phyloP scores from a whole-genome alignment of 2,888 invertebrate genomes.

The Pyrrhosoma nymphula region DNA sequence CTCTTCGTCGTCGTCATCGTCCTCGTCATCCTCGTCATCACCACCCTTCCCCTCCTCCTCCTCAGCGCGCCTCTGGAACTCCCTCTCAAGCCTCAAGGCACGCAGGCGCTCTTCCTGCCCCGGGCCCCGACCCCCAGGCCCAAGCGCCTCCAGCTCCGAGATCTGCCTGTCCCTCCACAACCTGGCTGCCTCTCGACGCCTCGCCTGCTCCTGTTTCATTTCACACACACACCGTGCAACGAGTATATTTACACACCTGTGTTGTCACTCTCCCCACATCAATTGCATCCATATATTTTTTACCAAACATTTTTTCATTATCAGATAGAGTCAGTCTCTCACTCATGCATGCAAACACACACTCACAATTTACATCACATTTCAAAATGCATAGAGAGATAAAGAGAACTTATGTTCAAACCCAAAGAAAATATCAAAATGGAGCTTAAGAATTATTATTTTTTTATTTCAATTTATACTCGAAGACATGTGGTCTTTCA shows the following conservation, averaged over 20 bases:
- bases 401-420: no score
- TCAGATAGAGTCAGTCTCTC: no score
- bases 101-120: constrained; percentile 94
- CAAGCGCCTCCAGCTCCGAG: constrained; percentile 85
- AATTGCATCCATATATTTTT: no score
- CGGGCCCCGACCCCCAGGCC: constrained; percentile 82
- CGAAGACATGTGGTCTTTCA: no score
- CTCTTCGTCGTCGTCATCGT: constrained; percentile 75
- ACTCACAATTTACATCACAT: no score
- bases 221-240: constrained; percentile 54
- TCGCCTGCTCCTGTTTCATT: constrained; percentile 81
- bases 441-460: no score
- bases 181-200: constrained; percentile 86
- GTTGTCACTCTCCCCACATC: background rate
- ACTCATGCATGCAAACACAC: no score
- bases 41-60: constrained; percentile 84
- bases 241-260: background rate
- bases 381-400: no score
- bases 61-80: constrained; percentile 94
- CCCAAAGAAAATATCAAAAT: no score
- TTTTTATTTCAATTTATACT: no score
- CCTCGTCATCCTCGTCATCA: constrained; percentile 77
- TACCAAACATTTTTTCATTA: no score
- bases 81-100: constrained; percentile 93
- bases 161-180: constrained; percentile 94